Percentiles rank a stretch among this genome's conserved stretches.
Conservation (phyloP, 2,113 vertebrate species). For the Zosterops lateralis region DNA sequence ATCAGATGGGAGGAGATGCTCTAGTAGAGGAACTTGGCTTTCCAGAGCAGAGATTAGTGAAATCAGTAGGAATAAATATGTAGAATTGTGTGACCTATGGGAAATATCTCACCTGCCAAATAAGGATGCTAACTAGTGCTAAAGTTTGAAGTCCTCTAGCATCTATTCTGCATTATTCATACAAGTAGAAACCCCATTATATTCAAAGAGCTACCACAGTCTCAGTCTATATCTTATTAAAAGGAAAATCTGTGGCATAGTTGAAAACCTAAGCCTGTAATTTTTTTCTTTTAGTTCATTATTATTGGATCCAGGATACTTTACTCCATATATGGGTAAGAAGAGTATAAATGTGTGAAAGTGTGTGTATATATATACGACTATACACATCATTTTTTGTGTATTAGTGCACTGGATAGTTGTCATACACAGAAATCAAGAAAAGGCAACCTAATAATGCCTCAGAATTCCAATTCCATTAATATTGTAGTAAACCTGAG, state of each 20-base stretch:
- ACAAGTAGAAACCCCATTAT: background rate
- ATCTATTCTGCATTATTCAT: slow-evolving; percentile 28
- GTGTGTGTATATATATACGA: background rate
- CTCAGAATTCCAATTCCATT: background rate
- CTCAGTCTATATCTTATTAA: background rate
- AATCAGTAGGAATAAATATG: slow-evolving; percentile 38
- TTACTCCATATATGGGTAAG: background rate
- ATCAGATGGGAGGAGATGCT: background rate
- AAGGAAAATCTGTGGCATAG: background rate
- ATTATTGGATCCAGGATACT: background rate
- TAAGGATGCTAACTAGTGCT: background rate
- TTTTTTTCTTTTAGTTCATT: background rate
- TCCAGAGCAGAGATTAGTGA: slow-evolving; percentile 25
- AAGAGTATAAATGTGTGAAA: background rate
- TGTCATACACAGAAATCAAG: background rate
- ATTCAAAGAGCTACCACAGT: background rate
- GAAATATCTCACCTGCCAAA: slow-evolving; percentile 11
- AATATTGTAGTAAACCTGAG: background rate
- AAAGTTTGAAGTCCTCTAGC: slow-evolving; percentile 8
- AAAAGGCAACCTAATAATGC: background rate
- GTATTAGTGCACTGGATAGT: background rate
- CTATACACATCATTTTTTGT: background rate
- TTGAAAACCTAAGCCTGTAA: background rate
- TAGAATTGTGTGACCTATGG: background rate
- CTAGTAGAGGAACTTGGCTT: background rate